phyloP scores from a whole-genome alignment of 2,888 invertebrate genomes.

The Danaus chrysippus region DNA sequence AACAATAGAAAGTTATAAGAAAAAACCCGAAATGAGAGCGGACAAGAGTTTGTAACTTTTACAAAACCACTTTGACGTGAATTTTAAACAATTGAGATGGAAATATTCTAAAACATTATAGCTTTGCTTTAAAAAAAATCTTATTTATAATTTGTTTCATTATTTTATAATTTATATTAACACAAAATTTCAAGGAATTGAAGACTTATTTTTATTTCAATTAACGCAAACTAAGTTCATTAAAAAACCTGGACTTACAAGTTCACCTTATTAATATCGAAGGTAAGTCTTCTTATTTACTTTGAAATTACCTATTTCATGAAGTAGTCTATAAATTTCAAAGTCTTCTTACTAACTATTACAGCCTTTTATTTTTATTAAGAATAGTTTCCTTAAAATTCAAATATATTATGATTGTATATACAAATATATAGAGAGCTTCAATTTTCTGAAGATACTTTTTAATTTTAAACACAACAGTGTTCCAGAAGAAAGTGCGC shows the following conservation, averaged over 20 bases:
- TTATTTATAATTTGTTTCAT: too few species aligned
- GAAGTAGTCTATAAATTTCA: not conserved
- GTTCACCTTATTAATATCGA: too few species aligned
- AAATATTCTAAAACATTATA: too few species aligned
- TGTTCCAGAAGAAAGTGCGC: constrained; percentile 18
- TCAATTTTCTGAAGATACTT: not conserved
- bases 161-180: too few species aligned
- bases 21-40: constrained; percentile 10
- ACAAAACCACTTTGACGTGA: constrained; percentile 18
- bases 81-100: constrained; percentile 7
- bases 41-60: constrained; percentile 12
- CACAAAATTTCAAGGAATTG: too few species aligned
- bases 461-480: constrained; percentile 1
- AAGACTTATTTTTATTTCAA: too few species aligned
- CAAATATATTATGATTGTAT: not conserved
- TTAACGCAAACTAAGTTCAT: too few species aligned
- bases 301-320: too few species aligned
- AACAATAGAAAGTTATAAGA: too few species aligned
- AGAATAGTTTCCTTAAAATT: not conserved
- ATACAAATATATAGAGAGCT: not conserved
- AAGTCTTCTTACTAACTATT: not conserved
- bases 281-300: too few species aligned
- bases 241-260: too few species aligned
- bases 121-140: too few species aligned
- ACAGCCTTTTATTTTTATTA: not conserved